Percentiles rank a stretch among this genome's conserved stretches.
Evolutionary conservation across 2,113 vertebrate genomes (phyloP).

Genomic region (Oxyruncus cristatus): DNA sequence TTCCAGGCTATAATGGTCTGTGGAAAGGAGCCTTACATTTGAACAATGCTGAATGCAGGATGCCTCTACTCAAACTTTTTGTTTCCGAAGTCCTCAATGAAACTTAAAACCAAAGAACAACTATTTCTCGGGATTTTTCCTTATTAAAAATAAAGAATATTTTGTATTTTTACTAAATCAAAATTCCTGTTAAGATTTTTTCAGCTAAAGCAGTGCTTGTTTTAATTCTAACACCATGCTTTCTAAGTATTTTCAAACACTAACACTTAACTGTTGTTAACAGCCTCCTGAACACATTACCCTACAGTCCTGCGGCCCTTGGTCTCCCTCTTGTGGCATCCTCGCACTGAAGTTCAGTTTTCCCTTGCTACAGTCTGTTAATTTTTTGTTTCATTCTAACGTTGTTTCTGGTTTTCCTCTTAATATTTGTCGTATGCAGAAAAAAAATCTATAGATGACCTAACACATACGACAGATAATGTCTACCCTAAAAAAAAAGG

Average conservation of each 20-base stretch:
- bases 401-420: neutral
- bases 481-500: neutral
- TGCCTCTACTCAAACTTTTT: neutral
- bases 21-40: neutral
- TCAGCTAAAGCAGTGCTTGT: neutral
- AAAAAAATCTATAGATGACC: neutral
- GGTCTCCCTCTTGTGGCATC: constrained; percentile 51
- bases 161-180: neutral
- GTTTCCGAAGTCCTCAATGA: neutral
- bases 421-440: neutral
- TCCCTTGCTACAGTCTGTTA: neutral
- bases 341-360: neutral
- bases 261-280: neutral
- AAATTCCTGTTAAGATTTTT: neutral
- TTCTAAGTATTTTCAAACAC: neutral
- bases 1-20: neutral
- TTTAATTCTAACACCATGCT: neutral
- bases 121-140: neutral
- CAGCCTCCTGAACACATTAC: neutral
- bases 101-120: neutral
- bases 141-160: neutral
- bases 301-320: neutral
- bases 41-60: neutral
- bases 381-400: neutral
- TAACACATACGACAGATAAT: neutral